Evolutionary conservation across 1,140 invertebrate species (phyloP), one percentile per base, ranked within the genome.

Genomic region (Mycetomoellerius zeteki): DNA sequence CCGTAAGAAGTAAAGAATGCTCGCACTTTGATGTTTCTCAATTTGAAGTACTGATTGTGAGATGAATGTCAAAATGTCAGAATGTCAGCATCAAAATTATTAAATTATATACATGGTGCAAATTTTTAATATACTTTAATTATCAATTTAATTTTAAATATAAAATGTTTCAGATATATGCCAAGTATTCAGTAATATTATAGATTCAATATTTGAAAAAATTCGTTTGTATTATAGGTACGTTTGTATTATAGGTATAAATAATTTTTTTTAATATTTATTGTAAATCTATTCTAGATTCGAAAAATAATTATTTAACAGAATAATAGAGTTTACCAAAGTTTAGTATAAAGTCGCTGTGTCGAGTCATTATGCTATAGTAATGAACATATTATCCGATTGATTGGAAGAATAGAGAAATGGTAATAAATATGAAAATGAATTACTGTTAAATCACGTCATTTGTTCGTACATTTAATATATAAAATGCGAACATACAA

Each of bases 1-100:
- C 52, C 43, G 72, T 71, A 62, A 50, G 7, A 60, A 43, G 47
- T 33, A 47, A 65, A 30, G 24, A 84, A 62, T 62, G 24, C 24
- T 72, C 50, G 64, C 12, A 12, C 65, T 58, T 58, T 82, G 37
- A 73, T 16, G 14, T 24, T 56, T 43, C 65, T 43, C 3, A 33
- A 19, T 43, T 19, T 52, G 2, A n/a, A 16, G 5, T 37, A 14
- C 54, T 33, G 14, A 33, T 50, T 16, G 14, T 50, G 14, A 56
- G 4, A 21, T n/a, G 19, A 65, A n/a, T 67, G 2, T 16, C 19
- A 0, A 1, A 33, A 16, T 30, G n/a, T 21, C 14, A 50, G 47
- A 47, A 47, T 47, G 12, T 1, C 33, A 37, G 33, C 10, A 43
- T 50, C 14, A 50, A 50, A 30, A 67, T 65, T 30, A 33, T 43